A percentile compares a stretch with the other conserved stretches of the same genome.
phyloP scores from a whole-genome alignment of 2,888 invertebrate genomes.

The Callinectes sapidus region DNA sequence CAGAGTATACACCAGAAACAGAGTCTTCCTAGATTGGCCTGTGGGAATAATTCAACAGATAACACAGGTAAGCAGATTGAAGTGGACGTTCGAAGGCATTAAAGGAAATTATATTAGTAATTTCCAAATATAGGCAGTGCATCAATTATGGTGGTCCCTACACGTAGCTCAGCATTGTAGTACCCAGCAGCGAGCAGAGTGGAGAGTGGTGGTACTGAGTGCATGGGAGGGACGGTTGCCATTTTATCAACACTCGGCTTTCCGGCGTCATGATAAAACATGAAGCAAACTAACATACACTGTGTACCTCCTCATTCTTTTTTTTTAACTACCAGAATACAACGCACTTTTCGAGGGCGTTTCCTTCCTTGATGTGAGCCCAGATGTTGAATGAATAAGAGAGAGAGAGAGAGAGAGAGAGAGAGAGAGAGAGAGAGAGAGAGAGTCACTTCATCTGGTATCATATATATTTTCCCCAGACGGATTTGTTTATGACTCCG shows the following conservation, averaged over 20 bases:
- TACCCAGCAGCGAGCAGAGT: not conserved
- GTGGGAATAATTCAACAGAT: not conserved
- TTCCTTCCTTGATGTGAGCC: not conserved
- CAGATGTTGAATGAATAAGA: conserved; percentile 13
- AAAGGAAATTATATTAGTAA: not conserved
- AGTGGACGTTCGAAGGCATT: not conserved
- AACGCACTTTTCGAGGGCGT: not conserved
- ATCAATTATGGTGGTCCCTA: not conserved
- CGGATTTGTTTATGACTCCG: conserved; percentile 14
- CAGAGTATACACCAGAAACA: not conserved
- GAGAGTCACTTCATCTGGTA: not conserved
- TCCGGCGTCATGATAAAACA: conserved; percentile 19
- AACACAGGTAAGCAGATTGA: not conserved
- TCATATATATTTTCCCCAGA: conserved; percentile 3
- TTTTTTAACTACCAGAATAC: not conserved
- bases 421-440: not conserved
- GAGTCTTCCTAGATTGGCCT: not conserved
- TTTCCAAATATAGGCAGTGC: not conserved
- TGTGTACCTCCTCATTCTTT: not conserved
- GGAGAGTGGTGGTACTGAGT: not conserved
- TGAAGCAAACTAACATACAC: not conserved
- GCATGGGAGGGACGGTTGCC: not conserved
- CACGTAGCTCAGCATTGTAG: not conserved
- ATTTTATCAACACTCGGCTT: not conserved
- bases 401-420: conserved; percentile 20